Base-by-base conservation (phyloP, 2,113 vertebrate genomes). In the Xerus inauris region DNA sequence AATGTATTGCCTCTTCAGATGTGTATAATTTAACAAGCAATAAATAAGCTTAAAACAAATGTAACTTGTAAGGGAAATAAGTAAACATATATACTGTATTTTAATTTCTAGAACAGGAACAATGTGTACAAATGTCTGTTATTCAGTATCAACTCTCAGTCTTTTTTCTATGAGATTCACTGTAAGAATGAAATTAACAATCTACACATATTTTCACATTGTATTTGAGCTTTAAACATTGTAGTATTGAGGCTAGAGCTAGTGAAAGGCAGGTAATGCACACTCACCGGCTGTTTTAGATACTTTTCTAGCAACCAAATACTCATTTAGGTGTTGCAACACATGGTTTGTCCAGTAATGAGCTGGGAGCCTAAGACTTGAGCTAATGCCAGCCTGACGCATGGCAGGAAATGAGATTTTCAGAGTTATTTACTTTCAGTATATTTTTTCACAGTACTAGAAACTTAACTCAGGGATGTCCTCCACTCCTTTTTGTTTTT, bases 11-110 rank as follows among this genome's bases (percentile, higher is more conserved):
- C 38, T 73, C 12, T 59, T 94, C 8, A 81, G 17, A n/a, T 54
- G 8, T 42, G 0, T 45, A 35, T 22, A 81, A 26, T 65, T 35
- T 77, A 95, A 80, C 5, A 71, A 82, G 12, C 16, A 59, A 6
- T 75, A 85, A 91, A 86, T 38, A 35, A 75, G 38, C 49, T 84
- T 87, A 6, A 95, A 94, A 87, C 62, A 65, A 85, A 57, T 24
- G 8, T 28, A 59, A 45, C 47, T 11, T 67, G 0, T 73, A 82
- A 92, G 0, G 14, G 24, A 67, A 38, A 13, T 35, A 95, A 85
- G 38, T 64, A 92, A 72, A 57, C 59, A 38, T 57, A 22, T 0
- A n/a, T 2, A 49, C 72, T 69, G 7, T 51, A 79, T 51, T 72
- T 22, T 71, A 75, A 89, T 65, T 54, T 87, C 42, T 95, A 87